Evolutionary conservation across 2,113 vertebrate species (phyloP).

Genomic region (Cebidichthys violaceus): DNA sequence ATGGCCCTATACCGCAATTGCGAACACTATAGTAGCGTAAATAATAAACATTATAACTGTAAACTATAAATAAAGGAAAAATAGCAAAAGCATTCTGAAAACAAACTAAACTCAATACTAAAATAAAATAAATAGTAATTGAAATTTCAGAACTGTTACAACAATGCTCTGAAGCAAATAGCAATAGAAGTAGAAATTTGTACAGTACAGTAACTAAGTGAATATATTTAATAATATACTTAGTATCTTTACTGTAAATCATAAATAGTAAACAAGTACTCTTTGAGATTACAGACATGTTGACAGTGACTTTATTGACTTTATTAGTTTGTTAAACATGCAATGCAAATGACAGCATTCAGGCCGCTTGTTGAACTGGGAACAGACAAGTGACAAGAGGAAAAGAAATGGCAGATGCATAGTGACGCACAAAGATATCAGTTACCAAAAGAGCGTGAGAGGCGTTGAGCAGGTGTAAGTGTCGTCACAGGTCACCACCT

Average conservation of each 20-base stretch:
- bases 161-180: too few species aligned
- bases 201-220: too few species aligned
- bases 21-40: too few species aligned
- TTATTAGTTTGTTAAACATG: not conserved
- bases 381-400: not conserved
- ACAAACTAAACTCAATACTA: too few species aligned
- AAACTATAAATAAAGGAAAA: too few species aligned
- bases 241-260: not conserved
- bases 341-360: not conserved
- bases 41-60: too few species aligned
- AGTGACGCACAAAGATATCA: not conserved
- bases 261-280: not conserved
- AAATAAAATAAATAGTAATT: too few species aligned
- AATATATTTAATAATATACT: too few species aligned
- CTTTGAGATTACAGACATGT: not conserved
- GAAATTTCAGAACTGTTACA: too few species aligned
- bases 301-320: not conserved
- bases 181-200: too few species aligned
- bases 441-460: not conserved
- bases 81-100: too few species aligned
- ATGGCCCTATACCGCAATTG: too few species aligned
- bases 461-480: not conserved
- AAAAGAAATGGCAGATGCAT: not conserved
- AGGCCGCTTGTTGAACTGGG: not conserved
- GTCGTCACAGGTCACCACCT: constrained; percentile 1